These are phyloP conservation scores for Cynopterus sphinx DNA, from an alignment of 2,797 vertebrate species.

Conservation along the genomic window DNA sequence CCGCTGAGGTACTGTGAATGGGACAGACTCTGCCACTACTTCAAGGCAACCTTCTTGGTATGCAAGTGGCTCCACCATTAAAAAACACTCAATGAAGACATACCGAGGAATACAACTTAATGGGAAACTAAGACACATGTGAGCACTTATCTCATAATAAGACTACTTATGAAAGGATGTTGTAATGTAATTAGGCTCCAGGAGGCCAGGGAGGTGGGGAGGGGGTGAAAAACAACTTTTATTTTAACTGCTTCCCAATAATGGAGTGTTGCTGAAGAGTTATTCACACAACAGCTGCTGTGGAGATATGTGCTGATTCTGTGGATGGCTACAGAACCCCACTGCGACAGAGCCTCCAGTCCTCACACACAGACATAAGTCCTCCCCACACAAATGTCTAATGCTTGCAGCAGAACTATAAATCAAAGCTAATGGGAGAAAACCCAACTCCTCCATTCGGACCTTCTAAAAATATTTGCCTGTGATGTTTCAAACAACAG, in stretches of 20 bases:
- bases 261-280: conserved; percentile 69
- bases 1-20: not conserved
- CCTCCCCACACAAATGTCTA: conserved; percentile 61
- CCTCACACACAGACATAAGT: conserved; percentile 59
- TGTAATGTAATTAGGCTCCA: conserved; percentile 77
- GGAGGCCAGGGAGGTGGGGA: conserved; percentile 20
- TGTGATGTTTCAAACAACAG: conserved; percentile 64
- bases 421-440: conserved; percentile 78
- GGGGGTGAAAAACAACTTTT: not conserved
- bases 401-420: conserved; percentile 67
- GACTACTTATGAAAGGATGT: conserved; percentile 73
- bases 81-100: not conserved
- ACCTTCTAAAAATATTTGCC: conserved; percentile 73
- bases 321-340: conserved; percentile 69
- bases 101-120: not conserved
- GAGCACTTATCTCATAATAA: conserved; percentile 77
- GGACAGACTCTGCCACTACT: not conserved
- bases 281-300: conserved; percentile 81
- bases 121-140: conserved; percentile 60
- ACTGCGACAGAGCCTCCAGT: conserved; percentile 49
- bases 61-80: not conserved
- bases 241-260: conserved; percentile 77
- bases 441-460: conserved; percentile 59
- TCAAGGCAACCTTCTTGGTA: not conserved
- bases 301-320: conserved; percentile 78